These are phyloP conservation scores for Gopherus flavomarginatus DNA, from an alignment of 2,113 vertebrate genomes.

Conservation along the genomic window DNA sequence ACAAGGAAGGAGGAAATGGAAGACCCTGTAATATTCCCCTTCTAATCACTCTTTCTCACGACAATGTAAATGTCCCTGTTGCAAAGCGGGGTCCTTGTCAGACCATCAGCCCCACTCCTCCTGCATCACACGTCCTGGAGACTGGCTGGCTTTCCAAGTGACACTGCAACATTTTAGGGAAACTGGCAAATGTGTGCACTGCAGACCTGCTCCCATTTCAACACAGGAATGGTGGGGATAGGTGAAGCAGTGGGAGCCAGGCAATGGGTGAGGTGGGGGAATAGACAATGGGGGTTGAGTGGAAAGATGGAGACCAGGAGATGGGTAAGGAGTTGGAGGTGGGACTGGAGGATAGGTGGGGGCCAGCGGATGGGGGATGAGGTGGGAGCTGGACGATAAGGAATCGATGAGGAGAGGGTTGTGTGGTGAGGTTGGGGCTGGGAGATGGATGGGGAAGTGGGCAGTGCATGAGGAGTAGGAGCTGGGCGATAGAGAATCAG, in stretches of 20 bases:
- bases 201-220: not conserved
- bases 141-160: not conserved
- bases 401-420: too few species aligned
- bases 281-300: not conserved
- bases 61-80: not conserved
- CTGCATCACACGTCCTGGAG: not conserved
- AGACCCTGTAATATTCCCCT: not conserved
- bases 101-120: not conserved
- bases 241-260: too few species aligned
- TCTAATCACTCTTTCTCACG: not conserved
- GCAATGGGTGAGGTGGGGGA: not conserved
- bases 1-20: not conserved
- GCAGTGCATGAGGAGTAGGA: not conserved
- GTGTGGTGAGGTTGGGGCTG: not conserved
- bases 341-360: not conserved
- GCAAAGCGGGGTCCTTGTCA: not conserved
- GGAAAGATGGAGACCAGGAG: not conserved
- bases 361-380: not conserved
- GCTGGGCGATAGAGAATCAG: not conserved
- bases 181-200: not conserved
- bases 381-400: not conserved
- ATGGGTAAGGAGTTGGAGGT: not conserved
- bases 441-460: not conserved
- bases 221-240: not conserved
- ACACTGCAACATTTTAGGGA: not conserved